phyloP scores from a whole-genome alignment of 1,140 invertebrate species.

The Orius laevigatus region DNA sequence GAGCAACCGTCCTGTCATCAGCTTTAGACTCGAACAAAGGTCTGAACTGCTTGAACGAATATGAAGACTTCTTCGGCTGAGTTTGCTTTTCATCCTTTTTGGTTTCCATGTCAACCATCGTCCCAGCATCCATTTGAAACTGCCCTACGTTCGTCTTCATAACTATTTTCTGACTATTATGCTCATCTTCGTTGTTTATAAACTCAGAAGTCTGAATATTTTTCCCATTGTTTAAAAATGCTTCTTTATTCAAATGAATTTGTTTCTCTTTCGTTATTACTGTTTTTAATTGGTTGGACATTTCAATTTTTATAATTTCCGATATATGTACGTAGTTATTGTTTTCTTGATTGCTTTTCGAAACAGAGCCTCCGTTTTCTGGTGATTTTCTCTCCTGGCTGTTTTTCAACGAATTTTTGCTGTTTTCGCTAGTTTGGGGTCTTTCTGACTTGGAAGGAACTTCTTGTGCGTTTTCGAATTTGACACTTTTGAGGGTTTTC shows the following conservation, averaged over 20 bases:
- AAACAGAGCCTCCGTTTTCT: no score
- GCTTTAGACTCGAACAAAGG: constrained; percentile 5
- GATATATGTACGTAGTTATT: constrained; percentile 9
- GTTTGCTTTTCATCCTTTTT: neutral
- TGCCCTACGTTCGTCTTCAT: constrained; percentile 6
- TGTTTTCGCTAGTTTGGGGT: no score
- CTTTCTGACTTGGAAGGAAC: no score
- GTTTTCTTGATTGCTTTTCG: neutral
- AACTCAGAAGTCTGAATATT: constrained; percentile 3
- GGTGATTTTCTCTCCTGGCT: no score
- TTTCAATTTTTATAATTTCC: constrained; percentile 13
- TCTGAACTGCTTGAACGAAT: constrained; percentile 5
- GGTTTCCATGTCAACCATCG: neutral
- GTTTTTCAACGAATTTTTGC: no score
- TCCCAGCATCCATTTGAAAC: neutral
- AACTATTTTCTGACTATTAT: constrained; percentile 4
- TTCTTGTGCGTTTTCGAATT: no score
- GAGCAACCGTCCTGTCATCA: constrained; percentile 9
- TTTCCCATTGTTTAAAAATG: neutral
- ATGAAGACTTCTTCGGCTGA: neutral
- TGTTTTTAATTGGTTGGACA: constrained; percentile 9
- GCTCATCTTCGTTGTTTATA: constrained; percentile 6
- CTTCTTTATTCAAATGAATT: constrained; percentile 6
- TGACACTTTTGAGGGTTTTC: constrained; percentile 8
- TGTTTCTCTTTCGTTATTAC: constrained; percentile 15